Percentiles rank a stretch among this genome's conserved stretches.
Evolutionary conservation across 2,797 vertebrate species (phyloP).

Genomic region (Sebastes variabilis): DNA sequence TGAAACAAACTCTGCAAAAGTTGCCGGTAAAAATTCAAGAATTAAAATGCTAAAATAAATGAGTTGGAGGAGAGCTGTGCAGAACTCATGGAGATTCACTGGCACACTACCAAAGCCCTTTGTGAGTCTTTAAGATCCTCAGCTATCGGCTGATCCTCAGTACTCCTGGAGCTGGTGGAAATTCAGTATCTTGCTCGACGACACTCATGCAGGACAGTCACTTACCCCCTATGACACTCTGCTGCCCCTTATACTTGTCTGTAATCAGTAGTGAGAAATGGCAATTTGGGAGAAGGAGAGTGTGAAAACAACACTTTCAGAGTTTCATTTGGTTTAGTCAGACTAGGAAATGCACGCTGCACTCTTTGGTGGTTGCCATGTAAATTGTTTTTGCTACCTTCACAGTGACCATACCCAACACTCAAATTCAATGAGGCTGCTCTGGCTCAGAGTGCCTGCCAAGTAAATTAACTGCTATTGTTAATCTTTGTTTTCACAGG

Average conservation of each 20-base stretch:
- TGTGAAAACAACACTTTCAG: not conserved
- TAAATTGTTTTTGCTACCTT: not conserved
- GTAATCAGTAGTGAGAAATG: constrained; percentile 5
- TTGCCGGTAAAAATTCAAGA: not conserved
- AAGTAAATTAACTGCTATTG: constrained; percentile 47
- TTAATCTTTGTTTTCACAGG: constrained; percentile 55
- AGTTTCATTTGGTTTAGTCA: not conserved
- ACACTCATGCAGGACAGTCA: not conserved
- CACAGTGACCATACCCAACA: constrained; percentile 25
- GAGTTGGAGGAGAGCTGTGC: not conserved
- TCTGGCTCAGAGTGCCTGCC: constrained; percentile 11
- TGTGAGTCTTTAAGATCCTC: not conserved
- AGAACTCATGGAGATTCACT: not conserved
- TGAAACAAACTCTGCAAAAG: not conserved
- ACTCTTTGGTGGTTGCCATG: not conserved
- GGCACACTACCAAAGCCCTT: not conserved
- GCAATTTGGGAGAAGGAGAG: not conserved
- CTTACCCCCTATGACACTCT: not conserved
- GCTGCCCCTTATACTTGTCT: not conserved
- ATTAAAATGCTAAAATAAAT: not conserved
- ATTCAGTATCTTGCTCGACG: not conserved
- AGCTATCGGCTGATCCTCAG: not conserved
- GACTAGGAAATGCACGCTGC: not conserved
- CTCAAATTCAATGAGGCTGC: constrained; percentile 10
- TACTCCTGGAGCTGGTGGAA: not conserved